Conservation (phyloP, 2,888 invertebrate species). For the Lordiphosa fenestrarum region DNA sequence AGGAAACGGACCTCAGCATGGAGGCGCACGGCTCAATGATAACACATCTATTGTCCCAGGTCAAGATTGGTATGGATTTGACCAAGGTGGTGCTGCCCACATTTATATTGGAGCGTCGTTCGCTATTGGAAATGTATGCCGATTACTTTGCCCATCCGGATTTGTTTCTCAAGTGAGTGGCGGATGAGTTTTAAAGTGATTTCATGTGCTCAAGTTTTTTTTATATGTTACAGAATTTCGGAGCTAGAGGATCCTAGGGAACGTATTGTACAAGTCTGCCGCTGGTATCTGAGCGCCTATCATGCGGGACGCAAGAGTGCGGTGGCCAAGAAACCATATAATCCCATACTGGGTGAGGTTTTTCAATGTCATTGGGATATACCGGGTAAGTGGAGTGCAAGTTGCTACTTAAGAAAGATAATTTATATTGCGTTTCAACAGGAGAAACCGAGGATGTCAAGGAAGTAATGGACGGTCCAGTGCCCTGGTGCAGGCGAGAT, state of each 20-base stretch:
- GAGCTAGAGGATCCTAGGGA: slow-evolving; percentile 92
- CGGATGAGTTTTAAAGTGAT: too few relatives aligned
- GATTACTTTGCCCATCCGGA: slow-evolving; percentile 99
- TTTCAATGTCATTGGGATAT: slow-evolving; percentile 95
- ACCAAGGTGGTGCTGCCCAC: slow-evolving; percentile 98
- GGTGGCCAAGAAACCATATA: slow-evolving; percentile 99
- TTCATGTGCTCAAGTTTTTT: neutral
- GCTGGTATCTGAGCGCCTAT: slow-evolving; percentile 99
- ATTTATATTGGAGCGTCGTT: slow-evolving; percentile 98
- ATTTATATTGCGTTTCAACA: slow-evolving; percentile 8
- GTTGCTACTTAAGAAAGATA: too few relatives aligned
- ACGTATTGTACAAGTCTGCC: slow-evolving; percentile 95
- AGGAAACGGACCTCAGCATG: slow-evolving; percentile 94
- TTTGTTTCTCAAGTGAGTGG: slow-evolving; percentile 90
- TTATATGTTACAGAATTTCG: slow-evolving; percentile 88
- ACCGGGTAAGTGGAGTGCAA: slow-evolving; percentile 71
- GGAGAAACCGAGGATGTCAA: slow-evolving; percentile 57
- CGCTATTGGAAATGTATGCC: slow-evolving; percentile 99
- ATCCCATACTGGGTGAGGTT: slow-evolving; percentile 98
- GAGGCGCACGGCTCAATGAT: slow-evolving; percentile 98
- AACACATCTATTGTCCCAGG: slow-evolving; percentile 97
- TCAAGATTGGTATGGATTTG: slow-evolving; percentile 99
- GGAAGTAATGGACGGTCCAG: slow-evolving; percentile 89
- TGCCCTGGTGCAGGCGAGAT: slow-evolving; percentile 93
- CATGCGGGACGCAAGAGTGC: slow-evolving; percentile 98